Conservation (phyloP, 2,797 vertebrate genomes). For the Oreortyx pictus region DNA sequence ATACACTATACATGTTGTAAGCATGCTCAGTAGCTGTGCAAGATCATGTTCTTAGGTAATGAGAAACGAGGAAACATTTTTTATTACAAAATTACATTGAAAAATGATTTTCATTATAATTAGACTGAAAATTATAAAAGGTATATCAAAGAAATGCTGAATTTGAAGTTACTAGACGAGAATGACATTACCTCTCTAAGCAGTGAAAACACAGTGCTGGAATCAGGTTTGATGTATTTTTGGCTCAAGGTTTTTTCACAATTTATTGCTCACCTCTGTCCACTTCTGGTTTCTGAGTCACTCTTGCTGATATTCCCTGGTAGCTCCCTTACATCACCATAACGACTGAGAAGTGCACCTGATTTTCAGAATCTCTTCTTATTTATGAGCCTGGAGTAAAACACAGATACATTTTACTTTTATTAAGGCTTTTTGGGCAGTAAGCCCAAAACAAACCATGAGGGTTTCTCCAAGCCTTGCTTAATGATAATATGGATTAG, state of each 20-base stretch:
- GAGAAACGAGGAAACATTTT: constrained; percentile 78
- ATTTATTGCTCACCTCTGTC: constrained; percentile 77
- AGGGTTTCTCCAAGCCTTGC: not conserved
- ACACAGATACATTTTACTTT: not conserved
- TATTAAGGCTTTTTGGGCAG: not conserved
- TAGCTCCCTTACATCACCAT: constrained; percentile 32
- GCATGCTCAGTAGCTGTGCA: constrained; percentile 69
- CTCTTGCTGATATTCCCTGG: constrained; percentile 26
- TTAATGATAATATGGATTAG: not conserved
- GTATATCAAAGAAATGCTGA: constrained; percentile 76
- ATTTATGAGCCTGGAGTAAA: constrained; percentile 9
- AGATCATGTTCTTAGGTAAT: constrained; percentile 73
- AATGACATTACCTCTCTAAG: constrained; percentile 64
- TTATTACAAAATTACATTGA: constrained; percentile 80
- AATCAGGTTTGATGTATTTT: constrained; percentile 70
- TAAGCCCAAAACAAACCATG: not conserved
- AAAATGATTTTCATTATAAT: constrained; percentile 83
- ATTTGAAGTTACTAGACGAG: constrained; percentile 73
- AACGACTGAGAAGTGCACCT: not conserved
- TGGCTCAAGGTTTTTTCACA: constrained; percentile 58
- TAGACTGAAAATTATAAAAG: constrained; percentile 80
- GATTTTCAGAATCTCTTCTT: constrained; percentile 30
- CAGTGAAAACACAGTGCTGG: constrained; percentile 57
- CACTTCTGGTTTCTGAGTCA: constrained; percentile 36
- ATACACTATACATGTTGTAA: constrained; percentile 65